Evolutionary conservation across 1,140 invertebrate genomes (phyloP).

Genomic region (Rhopalosiphum padi): DNA sequence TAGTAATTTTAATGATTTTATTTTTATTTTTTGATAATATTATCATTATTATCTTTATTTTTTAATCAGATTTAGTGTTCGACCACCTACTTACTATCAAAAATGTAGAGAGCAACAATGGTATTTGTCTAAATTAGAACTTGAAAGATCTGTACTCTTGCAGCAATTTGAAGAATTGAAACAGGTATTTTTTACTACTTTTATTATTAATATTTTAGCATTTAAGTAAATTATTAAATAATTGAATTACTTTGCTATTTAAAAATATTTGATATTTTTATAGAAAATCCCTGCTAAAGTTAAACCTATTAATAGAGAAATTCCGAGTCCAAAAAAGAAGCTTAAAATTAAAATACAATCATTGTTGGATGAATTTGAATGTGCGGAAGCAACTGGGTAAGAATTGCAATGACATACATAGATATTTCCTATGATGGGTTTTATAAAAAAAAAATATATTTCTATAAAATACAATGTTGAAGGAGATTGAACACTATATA

Average conservation of each 20-base stretch:
- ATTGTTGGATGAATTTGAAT: conserved; percentile 48
- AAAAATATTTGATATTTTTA: background rate
- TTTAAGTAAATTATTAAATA: no score
- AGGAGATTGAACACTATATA: background rate
- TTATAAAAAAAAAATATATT: background rate
- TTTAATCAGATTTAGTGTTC: conserved; percentile 82
- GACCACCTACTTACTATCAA: conserved; percentile 92
- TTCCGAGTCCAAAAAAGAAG: background rate
- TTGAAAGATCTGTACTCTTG: conserved; percentile 28
- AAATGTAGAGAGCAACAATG: conserved; percentile 92
- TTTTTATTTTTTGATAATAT: background rate
- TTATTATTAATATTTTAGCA: background rate
- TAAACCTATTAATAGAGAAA: background rate
- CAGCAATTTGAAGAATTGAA: conserved; percentile 40
- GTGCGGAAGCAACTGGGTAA: conserved; percentile 36
- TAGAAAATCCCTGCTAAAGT: conserved; percentile 50
- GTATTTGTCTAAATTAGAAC: conserved; percentile 74
- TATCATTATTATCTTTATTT: conserved; percentile 10
- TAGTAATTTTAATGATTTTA: conserved; percentile 55
- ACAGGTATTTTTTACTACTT: background rate
- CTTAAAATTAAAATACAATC: conserved; percentile 56
- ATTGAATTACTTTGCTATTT: background rate
- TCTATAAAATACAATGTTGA: background rate
- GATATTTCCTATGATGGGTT: background rate
- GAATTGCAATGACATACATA: background rate